phyloP scores from a whole-genome alignment of 2,113 vertebrate genomes.

The Dissostichus mawsoni region DNA sequence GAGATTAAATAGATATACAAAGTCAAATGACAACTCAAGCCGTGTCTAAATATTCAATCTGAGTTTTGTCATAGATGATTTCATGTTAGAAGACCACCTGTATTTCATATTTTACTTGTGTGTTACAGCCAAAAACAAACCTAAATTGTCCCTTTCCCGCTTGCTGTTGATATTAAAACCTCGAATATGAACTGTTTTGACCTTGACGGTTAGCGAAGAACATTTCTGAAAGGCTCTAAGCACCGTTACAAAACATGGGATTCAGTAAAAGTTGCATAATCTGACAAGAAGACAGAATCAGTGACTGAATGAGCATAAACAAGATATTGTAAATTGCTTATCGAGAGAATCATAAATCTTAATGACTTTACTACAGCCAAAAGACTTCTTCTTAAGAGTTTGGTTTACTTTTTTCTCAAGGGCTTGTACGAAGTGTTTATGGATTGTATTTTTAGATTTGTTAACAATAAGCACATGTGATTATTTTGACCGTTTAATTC shows the following conservation, averaged over 20 bases:
- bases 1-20: neutral
- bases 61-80: neutral
- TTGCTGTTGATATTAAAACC: neutral
- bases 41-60: neutral
- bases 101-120: too few species aligned
- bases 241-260: neutral
- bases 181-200: neutral
- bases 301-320: conserved; percentile 38
- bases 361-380: neutral
- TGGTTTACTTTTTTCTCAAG: neutral
- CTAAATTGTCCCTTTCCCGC: neutral
- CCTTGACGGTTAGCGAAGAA: neutral
- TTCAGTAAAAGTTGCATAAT: neutral
- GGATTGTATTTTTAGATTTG: neutral
- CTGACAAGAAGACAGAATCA: neutral
- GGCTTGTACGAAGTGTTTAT: neutral
- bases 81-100: neutral
- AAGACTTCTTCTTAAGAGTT: neutral
- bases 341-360: conserved; percentile 2
- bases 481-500: too few species aligned
- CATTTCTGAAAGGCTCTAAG: neutral
- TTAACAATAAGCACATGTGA: neutral
- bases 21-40: too few species aligned
- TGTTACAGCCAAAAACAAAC: neutral
- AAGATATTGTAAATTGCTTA: neutral